phyloP scores from a whole-genome alignment of 2,888 invertebrate species.

The Rhabditoides inermis region DNA sequence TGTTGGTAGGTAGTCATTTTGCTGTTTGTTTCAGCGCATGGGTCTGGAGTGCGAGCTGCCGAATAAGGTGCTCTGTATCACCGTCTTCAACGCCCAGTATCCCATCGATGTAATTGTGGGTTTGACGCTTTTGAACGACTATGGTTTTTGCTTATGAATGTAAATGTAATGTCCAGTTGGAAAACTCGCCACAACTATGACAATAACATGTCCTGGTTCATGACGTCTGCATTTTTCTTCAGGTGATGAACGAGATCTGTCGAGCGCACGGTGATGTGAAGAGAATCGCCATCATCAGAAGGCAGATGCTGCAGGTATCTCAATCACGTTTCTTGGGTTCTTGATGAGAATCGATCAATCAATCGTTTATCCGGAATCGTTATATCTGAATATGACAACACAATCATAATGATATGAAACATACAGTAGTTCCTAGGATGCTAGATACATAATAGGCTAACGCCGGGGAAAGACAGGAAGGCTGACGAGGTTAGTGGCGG shows the following conservation, averaged over 20 bases:
- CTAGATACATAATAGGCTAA: no score
- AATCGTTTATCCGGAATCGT: no score
- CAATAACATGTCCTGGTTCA: neutral
- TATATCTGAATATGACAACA: no score
- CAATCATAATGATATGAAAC: no score
- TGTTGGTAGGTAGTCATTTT: constrained; percentile 5
- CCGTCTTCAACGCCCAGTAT: constrained; percentile 94
- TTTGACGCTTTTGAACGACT: neutral
- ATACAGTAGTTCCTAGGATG: no score
- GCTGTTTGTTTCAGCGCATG: constrained; percentile 39
- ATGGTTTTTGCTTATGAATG: constrained; percentile 51
- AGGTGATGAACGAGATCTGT: constrained; percentile 94
- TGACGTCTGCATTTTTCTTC: no score
- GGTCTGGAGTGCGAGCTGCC: constrained; percentile 64
- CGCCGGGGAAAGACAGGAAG: no score
- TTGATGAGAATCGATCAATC: no score
- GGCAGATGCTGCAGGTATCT: constrained; percentile 16
- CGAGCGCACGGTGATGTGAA: constrained; percentile 86
- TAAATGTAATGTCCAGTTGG: constrained; percentile 42
- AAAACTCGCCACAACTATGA: constrained; percentile 50
- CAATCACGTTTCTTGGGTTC: no score
- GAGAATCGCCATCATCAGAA: constrained; percentile 74
- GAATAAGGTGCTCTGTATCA: constrained; percentile 91
- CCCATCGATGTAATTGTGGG: constrained; percentile 77
- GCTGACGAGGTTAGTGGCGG: no score